These are phyloP conservation scores for Eutrigla gurnardus DNA, from an alignment of 2,797 vertebrate species.

Conservation along the genomic window DNA sequence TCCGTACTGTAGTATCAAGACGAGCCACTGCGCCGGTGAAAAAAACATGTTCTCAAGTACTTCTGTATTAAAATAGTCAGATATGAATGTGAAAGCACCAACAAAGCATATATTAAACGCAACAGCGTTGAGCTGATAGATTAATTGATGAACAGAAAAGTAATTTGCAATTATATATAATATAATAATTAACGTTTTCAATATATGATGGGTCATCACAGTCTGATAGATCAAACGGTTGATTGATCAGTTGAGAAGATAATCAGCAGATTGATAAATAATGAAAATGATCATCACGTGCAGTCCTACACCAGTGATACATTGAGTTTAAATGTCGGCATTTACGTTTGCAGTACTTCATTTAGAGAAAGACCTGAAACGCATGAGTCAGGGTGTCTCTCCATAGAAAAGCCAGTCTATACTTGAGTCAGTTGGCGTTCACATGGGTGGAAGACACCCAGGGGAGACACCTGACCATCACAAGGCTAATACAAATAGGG, in stretches of 20 bases:
- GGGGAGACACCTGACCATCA: slow-evolving; percentile 46
- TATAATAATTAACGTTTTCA: background rate
- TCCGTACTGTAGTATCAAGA: background rate
- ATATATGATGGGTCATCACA: background rate
- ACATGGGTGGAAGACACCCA: slow-evolving; percentile 20
- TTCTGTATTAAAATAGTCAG: background rate
- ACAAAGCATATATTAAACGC: background rate
- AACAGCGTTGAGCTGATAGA: background rate
- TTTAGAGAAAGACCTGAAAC: slow-evolving; percentile 6
- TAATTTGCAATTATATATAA: background rate
- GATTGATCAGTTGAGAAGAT: background rate
- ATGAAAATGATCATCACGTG: background rate
- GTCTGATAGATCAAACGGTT: background rate
- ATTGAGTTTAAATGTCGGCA: background rate
- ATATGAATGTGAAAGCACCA: background rate
- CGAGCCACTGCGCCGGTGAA: background rate
- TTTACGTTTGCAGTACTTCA: slow-evolving; percentile 2
- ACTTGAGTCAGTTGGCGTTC: slow-evolving; percentile 23
- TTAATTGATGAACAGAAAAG: background rate
- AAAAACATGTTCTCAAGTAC: background rate
- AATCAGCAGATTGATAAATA: background rate
- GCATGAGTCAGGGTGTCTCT: background rate
- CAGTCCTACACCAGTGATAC: background rate
- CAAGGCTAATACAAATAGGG: slow-evolving; percentile 24
- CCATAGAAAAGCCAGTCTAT: slow-evolving; percentile 6